Evolutionary conservation across 2,113 vertebrate genomes (phyloP).

Genomic region (Pollachius pollachius): DNA sequence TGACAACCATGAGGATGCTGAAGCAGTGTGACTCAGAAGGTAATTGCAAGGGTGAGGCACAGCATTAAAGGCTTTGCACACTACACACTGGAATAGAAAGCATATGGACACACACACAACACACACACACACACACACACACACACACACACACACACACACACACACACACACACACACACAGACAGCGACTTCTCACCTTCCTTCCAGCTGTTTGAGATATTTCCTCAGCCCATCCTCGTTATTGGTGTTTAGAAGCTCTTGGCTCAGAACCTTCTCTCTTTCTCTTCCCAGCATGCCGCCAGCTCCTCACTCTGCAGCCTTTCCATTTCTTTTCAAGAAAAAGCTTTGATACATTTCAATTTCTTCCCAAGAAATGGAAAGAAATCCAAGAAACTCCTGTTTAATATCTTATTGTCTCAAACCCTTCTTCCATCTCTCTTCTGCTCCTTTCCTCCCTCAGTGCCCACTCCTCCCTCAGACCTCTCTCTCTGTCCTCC

Average conservation of each 20-base stretch:
- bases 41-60: constrained; percentile 49
- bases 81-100: constrained; percentile 36
- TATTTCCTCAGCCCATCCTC: constrained; percentile 54
- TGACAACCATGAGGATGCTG: not conserved
- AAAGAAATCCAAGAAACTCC: not conserved
- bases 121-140: not conserved
- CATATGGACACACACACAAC: not conserved
- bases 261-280: constrained; percentile 43
- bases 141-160: constrained; percentile 14
- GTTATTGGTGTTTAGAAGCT: constrained; percentile 54
- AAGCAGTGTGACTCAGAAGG: constrained; percentile 49
- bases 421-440: constrained; percentile 25
- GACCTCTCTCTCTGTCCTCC: constrained; percentile 62
- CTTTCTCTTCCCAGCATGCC: constrained; percentile 18
- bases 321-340: constrained; percentile 13
- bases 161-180: constrained; percentile 14
- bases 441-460: constrained; percentile 43
- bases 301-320: constrained; percentile 35
- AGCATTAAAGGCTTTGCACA: constrained; percentile 49
- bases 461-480: constrained; percentile 66
- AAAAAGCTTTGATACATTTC: not conserved
- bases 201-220: constrained; percentile 54
- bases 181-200: constrained; percentile 51
- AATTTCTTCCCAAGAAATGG: too few species aligned
- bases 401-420: constrained; percentile 23